Percentiles rank a stretch among this genome's conserved stretches.
Evolutionary conservation across 2,113 vertebrate species (phyloP).

Genomic region (Mirza zaza): DNA sequence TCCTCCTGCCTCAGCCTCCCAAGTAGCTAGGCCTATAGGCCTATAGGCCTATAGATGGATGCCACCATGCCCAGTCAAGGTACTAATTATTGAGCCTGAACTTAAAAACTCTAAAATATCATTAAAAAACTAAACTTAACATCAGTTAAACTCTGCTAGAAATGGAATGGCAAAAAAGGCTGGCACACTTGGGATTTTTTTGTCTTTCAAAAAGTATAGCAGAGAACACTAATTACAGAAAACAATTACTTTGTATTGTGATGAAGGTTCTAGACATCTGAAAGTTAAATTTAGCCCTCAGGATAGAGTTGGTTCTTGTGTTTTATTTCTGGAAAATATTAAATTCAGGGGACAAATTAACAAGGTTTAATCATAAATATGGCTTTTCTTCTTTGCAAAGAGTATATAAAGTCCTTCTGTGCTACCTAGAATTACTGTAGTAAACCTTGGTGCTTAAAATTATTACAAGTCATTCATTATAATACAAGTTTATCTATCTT

Average conservation of each 20-base stretch:
- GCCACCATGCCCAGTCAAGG: too few relatives aligned
- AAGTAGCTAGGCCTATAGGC: too few relatives aligned
- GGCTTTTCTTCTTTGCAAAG: conserved; percentile 4
- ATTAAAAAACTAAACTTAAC: background rate
- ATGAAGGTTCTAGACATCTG: background rate
- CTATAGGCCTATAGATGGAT: too few relatives aligned
- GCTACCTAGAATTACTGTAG: background rate
- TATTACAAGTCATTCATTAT: background rate
- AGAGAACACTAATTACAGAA: background rate
- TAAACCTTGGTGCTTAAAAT: background rate
- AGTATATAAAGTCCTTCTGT: background rate
- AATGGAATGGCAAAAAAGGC: background rate
- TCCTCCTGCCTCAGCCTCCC: too few relatives aligned
- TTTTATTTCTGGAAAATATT: background rate
- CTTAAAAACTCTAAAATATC: background rate
- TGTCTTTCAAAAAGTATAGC: background rate
- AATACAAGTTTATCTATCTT: background rate
- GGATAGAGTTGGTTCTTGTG: background rate
- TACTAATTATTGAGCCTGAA: background rate
- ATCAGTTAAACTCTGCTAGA: background rate
- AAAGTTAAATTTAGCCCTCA: background rate
- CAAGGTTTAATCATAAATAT: background rate
- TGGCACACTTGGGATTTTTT: background rate
- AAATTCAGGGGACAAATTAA: background rate
- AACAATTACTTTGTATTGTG: background rate